Conservation (phyloP, 2,888 invertebrate genomes). For the Hetaerina titia region DNA sequence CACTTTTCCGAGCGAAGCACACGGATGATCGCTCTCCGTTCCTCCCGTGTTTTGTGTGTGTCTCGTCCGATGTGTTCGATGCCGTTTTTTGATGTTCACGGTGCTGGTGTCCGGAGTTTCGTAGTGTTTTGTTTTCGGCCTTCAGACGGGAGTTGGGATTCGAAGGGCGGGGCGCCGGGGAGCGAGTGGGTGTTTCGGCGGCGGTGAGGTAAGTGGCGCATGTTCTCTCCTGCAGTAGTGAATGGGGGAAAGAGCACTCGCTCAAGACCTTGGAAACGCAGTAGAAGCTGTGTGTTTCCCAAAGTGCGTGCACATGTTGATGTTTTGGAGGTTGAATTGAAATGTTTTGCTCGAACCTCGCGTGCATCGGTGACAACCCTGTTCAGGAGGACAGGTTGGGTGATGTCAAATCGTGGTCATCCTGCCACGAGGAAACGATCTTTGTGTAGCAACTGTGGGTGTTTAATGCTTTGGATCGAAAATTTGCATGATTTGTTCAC, state of each 20-base stretch:
- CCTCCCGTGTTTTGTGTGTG: neutral
- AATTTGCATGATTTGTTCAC: neutral
- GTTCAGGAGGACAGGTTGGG: neutral
- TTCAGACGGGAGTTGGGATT: neutral
- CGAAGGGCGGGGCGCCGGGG: constrained; percentile 39
- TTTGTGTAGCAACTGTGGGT: neutral
- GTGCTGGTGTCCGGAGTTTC: constrained; percentile 14
- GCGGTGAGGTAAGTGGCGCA: constrained; percentile 62
- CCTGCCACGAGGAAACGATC: neutral
- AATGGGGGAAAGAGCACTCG: neutral
- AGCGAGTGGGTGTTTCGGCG: constrained; percentile 44
- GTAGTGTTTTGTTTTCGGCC: constrained; percentile 43
- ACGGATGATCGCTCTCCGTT: neutral
- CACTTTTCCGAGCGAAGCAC: neutral
- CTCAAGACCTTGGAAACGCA: neutral
- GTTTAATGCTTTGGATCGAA: neutral
- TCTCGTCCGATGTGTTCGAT: constrained; percentile 29
- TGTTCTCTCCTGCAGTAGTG: constrained; percentile 30
- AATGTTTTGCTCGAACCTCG: neutral
- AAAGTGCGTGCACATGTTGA: neutral
- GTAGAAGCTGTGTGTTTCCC: neutral
- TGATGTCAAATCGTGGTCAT: neutral
- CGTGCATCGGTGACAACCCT: neutral
- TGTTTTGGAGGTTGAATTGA: neutral
- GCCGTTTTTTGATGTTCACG: neutral